These are phyloP conservation scores for Manduca sexta DNA, from an alignment of 1,140 invertebrate genomes.

Conservation along the genomic window DNA sequence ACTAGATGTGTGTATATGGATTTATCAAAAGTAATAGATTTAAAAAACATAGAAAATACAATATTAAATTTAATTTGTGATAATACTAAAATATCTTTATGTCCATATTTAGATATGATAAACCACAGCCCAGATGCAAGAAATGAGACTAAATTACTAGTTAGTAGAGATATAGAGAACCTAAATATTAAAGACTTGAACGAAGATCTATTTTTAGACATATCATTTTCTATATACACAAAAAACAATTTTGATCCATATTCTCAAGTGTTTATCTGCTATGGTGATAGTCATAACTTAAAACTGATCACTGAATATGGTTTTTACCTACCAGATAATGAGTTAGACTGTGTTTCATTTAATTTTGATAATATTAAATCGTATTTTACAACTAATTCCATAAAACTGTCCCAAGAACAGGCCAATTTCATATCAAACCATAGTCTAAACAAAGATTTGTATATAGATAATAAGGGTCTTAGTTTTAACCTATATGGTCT, in stretches of 20 bases:
- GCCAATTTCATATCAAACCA: conserved; percentile 68
- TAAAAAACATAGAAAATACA: conserved; percentile 36
- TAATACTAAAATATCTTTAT: conserved; percentile 79
- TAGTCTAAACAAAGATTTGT: conserved; percentile 69
- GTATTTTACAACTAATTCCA: conserved; percentile 36
- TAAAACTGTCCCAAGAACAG: conserved; percentile 49
- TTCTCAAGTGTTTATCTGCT: conserved; percentile 82
- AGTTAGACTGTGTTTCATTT: conserved; percentile 76
- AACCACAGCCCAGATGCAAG: conserved; percentile 78
- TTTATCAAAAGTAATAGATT: conserved; percentile 52
- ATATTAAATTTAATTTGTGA: conserved; percentile 56
- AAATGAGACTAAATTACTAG: conserved; percentile 71
- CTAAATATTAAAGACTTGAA: conserved; percentile 65
- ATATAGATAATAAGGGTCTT: conserved; percentile 71
- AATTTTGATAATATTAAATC: conserved; percentile 54
- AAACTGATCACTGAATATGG: conserved; percentile 84
- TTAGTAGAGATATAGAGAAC: conserved; percentile 45
- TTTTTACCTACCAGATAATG: conserved; percentile 78
- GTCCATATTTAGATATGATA: conserved; percentile 84
- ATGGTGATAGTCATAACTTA: conserved; percentile 81
- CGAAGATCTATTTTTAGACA: conserved; percentile 49
- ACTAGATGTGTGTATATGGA: conserved; percentile 80
- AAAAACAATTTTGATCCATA: conserved; percentile 72
- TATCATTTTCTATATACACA: conserved; percentile 73
- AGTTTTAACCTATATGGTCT: conserved; percentile 74